phyloP scores from a whole-genome alignment of 2,797 vertebrate species.

The Malurus splendens region DNA sequence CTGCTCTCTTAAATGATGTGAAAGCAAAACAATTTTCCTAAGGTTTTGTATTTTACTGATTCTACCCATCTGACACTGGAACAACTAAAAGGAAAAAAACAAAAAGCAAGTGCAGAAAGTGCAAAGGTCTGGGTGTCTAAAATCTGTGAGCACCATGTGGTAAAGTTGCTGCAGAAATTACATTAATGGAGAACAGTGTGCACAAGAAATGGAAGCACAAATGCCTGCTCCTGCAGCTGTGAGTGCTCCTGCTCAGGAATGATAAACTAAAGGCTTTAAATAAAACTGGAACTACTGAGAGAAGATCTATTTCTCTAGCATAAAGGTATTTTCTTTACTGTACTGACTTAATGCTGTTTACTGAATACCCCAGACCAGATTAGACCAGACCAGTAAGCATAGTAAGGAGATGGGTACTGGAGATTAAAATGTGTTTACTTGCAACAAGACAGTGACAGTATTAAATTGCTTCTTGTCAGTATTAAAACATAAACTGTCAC shows the following conservation, averaged over 20 bases:
- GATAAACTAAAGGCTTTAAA: not conserved
- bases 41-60: not conserved
- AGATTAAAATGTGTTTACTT: not conserved
- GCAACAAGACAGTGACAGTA: not conserved
- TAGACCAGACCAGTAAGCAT: not conserved
- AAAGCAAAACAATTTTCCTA: not conserved
- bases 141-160: not conserved
- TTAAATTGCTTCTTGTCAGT: not conserved
- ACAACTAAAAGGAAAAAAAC: not conserved
- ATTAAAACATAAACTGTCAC: not conserved
- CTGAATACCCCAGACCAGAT: not conserved
- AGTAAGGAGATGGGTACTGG: not conserved
- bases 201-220: not conserved
- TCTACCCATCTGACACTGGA: not conserved
- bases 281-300: not conserved
- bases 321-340: not conserved
- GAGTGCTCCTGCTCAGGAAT: fast-evolving
- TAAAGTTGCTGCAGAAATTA: not conserved
- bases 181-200: fast-evolving
- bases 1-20: not conserved
- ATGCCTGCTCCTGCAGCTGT: not conserved
- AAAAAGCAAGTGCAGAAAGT: not conserved
- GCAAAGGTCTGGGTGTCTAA: not conserved
- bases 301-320: not conserved
- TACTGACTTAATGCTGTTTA: not conserved